Percentiles rank a stretch among this genome's conserved stretches.
phyloP scores from a whole-genome alignment of 1,140 invertebrate genomes.

The Panonychus citri region DNA sequence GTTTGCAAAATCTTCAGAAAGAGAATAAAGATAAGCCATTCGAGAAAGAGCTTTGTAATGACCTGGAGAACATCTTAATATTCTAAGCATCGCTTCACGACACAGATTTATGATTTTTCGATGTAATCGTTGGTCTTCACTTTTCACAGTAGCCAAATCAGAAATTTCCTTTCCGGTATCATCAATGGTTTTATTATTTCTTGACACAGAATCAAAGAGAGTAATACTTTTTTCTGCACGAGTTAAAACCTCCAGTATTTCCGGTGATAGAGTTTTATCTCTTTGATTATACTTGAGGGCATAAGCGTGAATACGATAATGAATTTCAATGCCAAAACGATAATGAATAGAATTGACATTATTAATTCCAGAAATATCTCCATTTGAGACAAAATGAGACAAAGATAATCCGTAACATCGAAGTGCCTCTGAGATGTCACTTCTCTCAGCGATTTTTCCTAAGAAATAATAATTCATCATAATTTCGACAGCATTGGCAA shows the following conservation, averaged over 20 bases:
- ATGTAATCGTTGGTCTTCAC: slow-evolving; percentile 1
- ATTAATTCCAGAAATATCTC: slow-evolving; percentile 62
- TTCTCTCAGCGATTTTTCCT: slow-evolving; percentile 69
- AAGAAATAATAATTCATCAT: slow-evolving; percentile 82
- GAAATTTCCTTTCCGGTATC: slow-evolving; percentile 14
- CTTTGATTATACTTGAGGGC: slow-evolving; percentile 56
- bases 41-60: slow-evolving; percentile 82
- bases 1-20: slow-evolving; percentile 28
- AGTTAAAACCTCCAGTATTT: neutral
- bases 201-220: neutral
- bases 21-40: slow-evolving; percentile 55
- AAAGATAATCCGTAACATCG: slow-evolving; percentile 6
- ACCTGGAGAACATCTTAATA: slow-evolving; percentile 54
- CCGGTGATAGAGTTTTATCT: neutral
- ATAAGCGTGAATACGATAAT: slow-evolving; percentile 43
- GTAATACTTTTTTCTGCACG: no score
- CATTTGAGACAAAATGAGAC: slow-evolving; percentile 46
- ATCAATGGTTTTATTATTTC: slow-evolving; percentile 7
- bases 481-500: slow-evolving; percentile 34
- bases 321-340: slow-evolving; percentile 56
- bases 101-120: slow-evolving; percentile 32
- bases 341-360: slow-evolving; percentile 54
- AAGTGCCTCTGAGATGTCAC: slow-evolving; percentile 27
- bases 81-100: slow-evolving; percentile 52
- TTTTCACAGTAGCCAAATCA: slow-evolving; percentile 11